phyloP scores from a whole-genome alignment of 64 coral and sea anemone genomes.

The Pocillopora verrucosa region DNA sequence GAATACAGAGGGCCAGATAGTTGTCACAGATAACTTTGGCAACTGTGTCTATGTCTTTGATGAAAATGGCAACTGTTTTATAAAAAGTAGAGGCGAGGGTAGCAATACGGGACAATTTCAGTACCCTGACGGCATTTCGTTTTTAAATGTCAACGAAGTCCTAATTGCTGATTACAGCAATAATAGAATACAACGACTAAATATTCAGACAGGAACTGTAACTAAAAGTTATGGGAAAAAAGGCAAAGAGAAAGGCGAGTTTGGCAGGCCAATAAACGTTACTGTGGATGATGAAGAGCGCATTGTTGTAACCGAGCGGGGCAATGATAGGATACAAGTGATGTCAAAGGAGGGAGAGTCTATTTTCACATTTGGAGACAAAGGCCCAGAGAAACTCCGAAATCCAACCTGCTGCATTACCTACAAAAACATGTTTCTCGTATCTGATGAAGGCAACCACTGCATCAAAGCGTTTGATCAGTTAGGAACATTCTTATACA shows the following conservation, averaged over 20 bases:
- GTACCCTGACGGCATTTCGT: conserved; percentile 32
- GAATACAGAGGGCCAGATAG: not conserved
- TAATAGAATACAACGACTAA: conserved; percentile 35
- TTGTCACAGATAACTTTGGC: not conserved
- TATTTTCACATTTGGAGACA: conserved; percentile 18
- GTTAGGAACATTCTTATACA: not conserved
- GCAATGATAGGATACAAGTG: conserved; percentile 12
- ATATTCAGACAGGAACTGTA: conserved; percentile 40
- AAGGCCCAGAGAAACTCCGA: conserved; percentile 1
- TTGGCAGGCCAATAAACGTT: not conserved
- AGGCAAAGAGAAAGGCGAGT: not conserved
- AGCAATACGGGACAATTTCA: not conserved
- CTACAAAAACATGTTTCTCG: not conserved
- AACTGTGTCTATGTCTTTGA: not conserved
- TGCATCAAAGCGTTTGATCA: not conserved
- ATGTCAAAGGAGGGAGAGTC: conserved; percentile 5
- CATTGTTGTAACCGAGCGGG: conserved; percentile 13
- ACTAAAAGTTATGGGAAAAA: conserved; percentile 12
- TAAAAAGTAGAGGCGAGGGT: not conserved
- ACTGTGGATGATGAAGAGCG: conserved; percentile 24
- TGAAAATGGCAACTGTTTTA: not conserved
- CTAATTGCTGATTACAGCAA: conserved; percentile 36
- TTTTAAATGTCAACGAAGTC: conserved; percentile 9
- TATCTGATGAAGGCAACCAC: not conserved
- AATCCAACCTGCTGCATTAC: not conserved